These are phyloP conservation scores for Sinelater perroti DNA, from an alignment of 2,888 invertebrate genomes.

Conservation along the genomic window DNA sequence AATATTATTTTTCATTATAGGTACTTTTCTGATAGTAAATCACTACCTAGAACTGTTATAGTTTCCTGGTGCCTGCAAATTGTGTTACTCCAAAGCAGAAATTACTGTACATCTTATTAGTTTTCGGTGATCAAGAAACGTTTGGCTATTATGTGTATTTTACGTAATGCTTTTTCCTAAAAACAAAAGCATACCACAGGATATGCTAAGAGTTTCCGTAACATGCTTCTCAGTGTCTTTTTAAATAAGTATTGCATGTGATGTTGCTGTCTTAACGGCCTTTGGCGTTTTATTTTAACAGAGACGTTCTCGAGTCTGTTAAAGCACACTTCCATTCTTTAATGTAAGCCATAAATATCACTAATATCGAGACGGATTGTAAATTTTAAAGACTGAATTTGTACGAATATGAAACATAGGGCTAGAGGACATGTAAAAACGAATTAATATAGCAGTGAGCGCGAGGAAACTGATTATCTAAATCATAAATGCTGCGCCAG, in stretches of 20 bases:
- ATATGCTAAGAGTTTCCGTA: neutral
- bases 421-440: slow-evolving; percentile 26
- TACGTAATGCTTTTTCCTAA: slow-evolving; percentile 9
- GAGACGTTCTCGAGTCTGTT: neutral
- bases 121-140: slow-evolving; percentile 9
- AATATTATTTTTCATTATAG: slow-evolving; percentile 67
- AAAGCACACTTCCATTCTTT: too few species aligned
- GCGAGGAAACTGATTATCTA: too few species aligned
- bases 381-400: slow-evolving; percentile 37
- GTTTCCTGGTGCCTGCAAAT: slow-evolving; percentile 14
- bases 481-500: too few species aligned
- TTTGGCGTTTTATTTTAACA: neutral
- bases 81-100: slow-evolving; percentile 14
- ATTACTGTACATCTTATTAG: slow-evolving; percentile 15
- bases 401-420: slow-evolving; percentile 24
- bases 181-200: neutral
- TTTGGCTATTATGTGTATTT: slow-evolving; percentile 16
- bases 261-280: neutral
- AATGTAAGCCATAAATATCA: slow-evolving; percentile 16
- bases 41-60: slow-evolving; percentile 1
- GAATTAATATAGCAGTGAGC: slow-evolving; percentile 21
- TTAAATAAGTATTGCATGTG: neutral
- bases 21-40: neutral
- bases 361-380: slow-evolving; percentile 16
- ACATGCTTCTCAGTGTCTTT: neutral